Evolutionary conservation across 2,888 invertebrate genomes (phyloP), one percentile per base, ranked within the genome.

Genomic region (Watsonalla binaria): DNA sequence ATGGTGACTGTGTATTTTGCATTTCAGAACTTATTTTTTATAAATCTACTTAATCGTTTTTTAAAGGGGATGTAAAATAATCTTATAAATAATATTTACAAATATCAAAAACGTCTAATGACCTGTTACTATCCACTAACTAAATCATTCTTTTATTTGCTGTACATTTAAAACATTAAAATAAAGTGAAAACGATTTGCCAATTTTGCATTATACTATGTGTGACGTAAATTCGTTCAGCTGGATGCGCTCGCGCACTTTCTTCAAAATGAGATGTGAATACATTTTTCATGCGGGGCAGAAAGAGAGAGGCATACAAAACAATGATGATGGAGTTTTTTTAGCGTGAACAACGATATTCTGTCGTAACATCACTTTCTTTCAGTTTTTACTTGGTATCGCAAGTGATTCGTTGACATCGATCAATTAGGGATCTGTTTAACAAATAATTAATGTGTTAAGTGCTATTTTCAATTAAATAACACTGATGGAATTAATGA

Each of bases 341-440:
- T 73, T 63, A 60, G 66, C 66, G 70, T 24, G 24, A 65, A 64
- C 70, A 71, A 73, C 71, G 72, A 63, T 64, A 63, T 72, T 71
- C 70, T 80, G 76, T 73, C 76, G 81, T 83, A 83, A 85, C 76
- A 78, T 76, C 74, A 86, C 88, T 89, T 89, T 89, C 89, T 86
- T 89, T 74, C 73, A 70, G 74, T 80, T 80, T 80, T 83, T 83
- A 73, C 58, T 60, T 39, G 35, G 9, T 59, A 55, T 70, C 80
- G 78, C 79, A 79, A 74, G 69, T 76, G 65, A 80, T 78, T 70
- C 82, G 76, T 84, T 85, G 84, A 82, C 84, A 82, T 66, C 71
- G 68, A 61, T 65, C 73, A 66, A 63, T 61, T 68, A 53, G 54
- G 51, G 39, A 58, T 52, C 52, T 63, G 62, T 53, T 54, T 47